Conservation (phyloP, 2,888 invertebrate genomes). For the Siphlonurus alternatus region DNA sequence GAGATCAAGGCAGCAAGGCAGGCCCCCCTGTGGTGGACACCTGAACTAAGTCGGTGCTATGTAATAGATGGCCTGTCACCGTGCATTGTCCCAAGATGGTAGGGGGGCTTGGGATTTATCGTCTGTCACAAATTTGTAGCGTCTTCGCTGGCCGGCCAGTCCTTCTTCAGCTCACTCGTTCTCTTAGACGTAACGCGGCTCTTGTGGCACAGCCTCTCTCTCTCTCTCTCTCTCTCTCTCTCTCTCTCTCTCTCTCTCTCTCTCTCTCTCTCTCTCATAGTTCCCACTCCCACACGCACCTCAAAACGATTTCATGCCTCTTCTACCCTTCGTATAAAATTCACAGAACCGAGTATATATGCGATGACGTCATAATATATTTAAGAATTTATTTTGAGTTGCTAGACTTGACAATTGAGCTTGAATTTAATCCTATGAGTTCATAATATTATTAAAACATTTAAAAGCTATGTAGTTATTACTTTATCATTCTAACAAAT, state of each 20-base stretch:
- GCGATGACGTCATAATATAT: too few relatives aligned
- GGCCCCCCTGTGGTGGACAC: constrained; percentile 9
- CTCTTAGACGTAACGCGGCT: not conserved
- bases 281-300: not conserved
- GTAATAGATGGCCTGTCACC: constrained; percentile 12
- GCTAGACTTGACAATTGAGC: too few relatives aligned
- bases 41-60: constrained; percentile 7
- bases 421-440: too few relatives aligned
- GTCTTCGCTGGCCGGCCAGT: constrained; percentile 4
- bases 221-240: not conserved
- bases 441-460: too few relatives aligned
- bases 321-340: not conserved
- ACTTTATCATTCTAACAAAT: too few relatives aligned
- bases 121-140: constrained; percentile 11
- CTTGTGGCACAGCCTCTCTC: not conserved
- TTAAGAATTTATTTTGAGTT: too few relatives aligned
- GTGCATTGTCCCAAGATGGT: constrained; percentile 12
- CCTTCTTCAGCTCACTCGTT: too few relatives aligned
- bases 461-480: too few relatives aligned
- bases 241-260: not conserved
- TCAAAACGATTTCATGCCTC: not conserved
- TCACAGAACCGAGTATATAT: too few relatives aligned
- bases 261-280: not conserved
- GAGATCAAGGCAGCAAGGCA: not conserved
- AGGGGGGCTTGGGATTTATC: constrained; percentile 10